Evolutionary conservation across 2,113 vertebrate genomes (phyloP).

Genomic region (Phaethornis superciliosus): DNA sequence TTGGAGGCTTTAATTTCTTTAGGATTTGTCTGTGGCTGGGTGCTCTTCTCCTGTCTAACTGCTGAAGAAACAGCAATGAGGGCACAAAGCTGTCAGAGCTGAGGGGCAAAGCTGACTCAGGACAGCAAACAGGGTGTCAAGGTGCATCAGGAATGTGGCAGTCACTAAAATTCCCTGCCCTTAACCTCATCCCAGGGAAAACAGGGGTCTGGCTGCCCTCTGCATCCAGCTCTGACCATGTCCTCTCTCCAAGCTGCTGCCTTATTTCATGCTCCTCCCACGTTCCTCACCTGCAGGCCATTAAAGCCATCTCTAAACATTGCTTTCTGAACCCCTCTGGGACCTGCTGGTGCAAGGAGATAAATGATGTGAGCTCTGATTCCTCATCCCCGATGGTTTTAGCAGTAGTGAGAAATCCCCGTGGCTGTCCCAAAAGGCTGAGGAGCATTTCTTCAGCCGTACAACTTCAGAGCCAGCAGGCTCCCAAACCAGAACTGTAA

Average conservation of each 20-base stretch:
- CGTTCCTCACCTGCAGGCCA: background rate
- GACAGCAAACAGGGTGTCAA: accelerated
- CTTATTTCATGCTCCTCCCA: accelerated
- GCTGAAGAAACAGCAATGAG: accelerated
- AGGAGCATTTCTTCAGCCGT: background rate
- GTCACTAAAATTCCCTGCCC: accelerated
- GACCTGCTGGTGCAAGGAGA: background rate
- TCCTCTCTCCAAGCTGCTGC: background rate
- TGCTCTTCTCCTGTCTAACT: background rate
- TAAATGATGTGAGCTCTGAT: accelerated
- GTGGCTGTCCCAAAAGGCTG: accelerated
- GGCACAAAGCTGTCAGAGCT: accelerated
- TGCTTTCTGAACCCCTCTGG: background rate
- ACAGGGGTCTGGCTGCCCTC: accelerated
- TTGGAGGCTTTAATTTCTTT: background rate
- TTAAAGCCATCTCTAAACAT: background rate
- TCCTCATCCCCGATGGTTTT: accelerated
- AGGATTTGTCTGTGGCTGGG: accelerated
- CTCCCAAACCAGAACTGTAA: accelerated
- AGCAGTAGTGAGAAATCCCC: background rate
- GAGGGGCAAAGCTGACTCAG: background rate
- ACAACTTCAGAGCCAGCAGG: accelerated
- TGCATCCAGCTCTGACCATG: accelerated
- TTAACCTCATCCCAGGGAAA: background rate
- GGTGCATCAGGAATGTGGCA: accelerated